Evolutionary conservation across 2,888 invertebrate species (phyloP).

Genomic region (Netelia virgata): DNA sequence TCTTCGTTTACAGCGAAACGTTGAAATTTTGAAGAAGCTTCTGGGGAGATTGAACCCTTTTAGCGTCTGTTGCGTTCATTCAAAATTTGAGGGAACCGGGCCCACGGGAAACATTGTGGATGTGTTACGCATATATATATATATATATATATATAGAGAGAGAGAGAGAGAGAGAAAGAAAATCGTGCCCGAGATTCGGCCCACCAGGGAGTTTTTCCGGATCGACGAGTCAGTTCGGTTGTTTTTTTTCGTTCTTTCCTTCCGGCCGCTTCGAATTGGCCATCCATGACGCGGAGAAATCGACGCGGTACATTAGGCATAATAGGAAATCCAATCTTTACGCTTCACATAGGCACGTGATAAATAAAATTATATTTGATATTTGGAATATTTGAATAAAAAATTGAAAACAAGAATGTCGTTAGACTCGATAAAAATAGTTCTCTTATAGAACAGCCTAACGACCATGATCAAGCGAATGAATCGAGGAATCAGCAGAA

Average conservation of each 20-base stretch:
- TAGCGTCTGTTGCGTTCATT: slow-evolving; percentile 22
- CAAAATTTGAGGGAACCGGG: slow-evolving; percentile 32
- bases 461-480: no score
- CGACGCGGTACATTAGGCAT: background rate
- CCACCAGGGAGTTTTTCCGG: slow-evolving; percentile 34
- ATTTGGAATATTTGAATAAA: background rate
- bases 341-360: slow-evolving; percentile 20
- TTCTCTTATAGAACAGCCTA: no score
- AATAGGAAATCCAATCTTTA: slow-evolving; percentile 30
- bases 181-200: slow-evolving; percentile 21
- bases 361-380: slow-evolving; percentile 25
- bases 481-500: background rate
- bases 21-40: slow-evolving; percentile 29
- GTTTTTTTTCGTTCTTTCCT: slow-evolving; percentile 18
- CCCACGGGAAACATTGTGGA: slow-evolving; percentile 50
- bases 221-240: slow-evolving; percentile 24
- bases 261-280: slow-evolving; percentile 32
- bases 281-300: slow-evolving; percentile 44
- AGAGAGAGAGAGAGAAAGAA: slow-evolving; percentile 24
- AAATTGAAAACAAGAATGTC: background rate
- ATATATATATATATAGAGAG: slow-evolving; percentile 26
- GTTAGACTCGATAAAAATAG: no score
- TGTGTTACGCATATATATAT: slow-evolving; percentile 46
- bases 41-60: slow-evolving; percentile 30
- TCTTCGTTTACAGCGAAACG: slow-evolving; percentile 27